Evolutionary conservation across 1,140 invertebrate species (phyloP).

Genomic region (Hestina assimilis): DNA sequence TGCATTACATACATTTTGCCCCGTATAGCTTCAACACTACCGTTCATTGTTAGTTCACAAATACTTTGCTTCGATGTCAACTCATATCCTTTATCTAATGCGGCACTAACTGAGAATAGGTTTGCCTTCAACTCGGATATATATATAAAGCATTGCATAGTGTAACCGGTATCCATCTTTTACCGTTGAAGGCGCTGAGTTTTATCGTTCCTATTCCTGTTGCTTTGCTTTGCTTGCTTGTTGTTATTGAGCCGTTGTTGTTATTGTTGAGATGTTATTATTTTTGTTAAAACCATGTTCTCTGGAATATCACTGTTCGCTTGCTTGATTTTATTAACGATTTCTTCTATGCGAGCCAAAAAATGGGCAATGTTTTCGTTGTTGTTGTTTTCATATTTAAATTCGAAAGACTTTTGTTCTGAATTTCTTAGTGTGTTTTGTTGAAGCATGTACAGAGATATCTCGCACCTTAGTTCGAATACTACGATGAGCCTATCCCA

Average conservation of each 20-base stretch:
- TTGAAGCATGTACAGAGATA: background rate
- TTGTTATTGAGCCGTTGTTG: conserved; percentile 29
- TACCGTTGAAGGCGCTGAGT: conserved; percentile 27
- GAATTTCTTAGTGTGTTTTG: too few relatives aligned
- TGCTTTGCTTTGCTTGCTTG: too few relatives aligned
- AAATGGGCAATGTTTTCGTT: background rate
- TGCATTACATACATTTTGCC: background rate
- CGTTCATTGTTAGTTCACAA: background rate
- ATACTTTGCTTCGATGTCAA: background rate
- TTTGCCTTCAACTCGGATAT: conserved; percentile 56
- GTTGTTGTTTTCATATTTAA: background rate
- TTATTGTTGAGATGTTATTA: conserved; percentile 13
- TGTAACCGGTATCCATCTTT: conserved; percentile 33
- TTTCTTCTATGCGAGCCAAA: background rate
- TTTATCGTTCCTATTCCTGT: conserved; percentile 30
- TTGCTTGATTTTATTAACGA: background rate
- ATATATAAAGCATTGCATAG: conserved; percentile 53
- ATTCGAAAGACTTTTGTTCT: background rate
- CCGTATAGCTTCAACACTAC: background rate
- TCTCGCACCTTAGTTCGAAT: background rate
- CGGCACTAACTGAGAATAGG: conserved; percentile 49
- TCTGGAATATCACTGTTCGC: background rate
- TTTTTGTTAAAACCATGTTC: conserved; percentile 4
- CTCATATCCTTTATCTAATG: conserved; percentile 16
- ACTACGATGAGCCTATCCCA: background rate